Evolutionary conservation across 2,888 invertebrate species (phyloP).

Genomic region (Spialia ferax): DNA sequence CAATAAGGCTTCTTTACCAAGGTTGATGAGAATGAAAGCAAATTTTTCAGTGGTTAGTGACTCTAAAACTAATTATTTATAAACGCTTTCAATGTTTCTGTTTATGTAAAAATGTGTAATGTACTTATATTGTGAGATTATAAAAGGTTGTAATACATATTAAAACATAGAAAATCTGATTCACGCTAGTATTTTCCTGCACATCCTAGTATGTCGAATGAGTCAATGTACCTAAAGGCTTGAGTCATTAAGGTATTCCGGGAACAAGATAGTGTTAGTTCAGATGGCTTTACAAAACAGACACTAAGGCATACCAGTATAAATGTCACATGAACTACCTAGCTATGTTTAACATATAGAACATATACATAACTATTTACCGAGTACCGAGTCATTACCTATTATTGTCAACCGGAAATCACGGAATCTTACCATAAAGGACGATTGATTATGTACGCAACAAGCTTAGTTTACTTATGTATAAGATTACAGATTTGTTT

Average conservation of each 20-base stretch:
- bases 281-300: slow-evolving; percentile 13
- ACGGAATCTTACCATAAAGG: neutral
- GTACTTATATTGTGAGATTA: too few relatives aligned
- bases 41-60: too few relatives aligned
- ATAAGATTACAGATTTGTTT: neutral
- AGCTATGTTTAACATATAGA: neutral
- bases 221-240: slow-evolving; percentile 28
- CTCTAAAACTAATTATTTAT: too few relatives aligned
- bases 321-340: slow-evolving; percentile 9
- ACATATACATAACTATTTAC: neutral
- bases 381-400: neutral
- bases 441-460: neutral
- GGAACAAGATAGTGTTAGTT: slow-evolving; percentile 5
- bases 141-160: too few relatives aligned
- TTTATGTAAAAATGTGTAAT: too few relatives aligned
- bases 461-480: neutral
- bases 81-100: too few relatives aligned
- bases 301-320: neutral
- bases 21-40: too few relatives aligned
- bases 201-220: slow-evolving; percentile 6
- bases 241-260: slow-evolving; percentile 25
- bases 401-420: slow-evolving; percentile 16
- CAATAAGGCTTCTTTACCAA: too few relatives aligned
- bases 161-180: neutral
- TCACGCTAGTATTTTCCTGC: neutral